Evolutionary conservation across 2,797 vertebrate species (phyloP), one percentile per base, ranked within the genome.

Genomic region (Sebastes matsubarae): DNA sequence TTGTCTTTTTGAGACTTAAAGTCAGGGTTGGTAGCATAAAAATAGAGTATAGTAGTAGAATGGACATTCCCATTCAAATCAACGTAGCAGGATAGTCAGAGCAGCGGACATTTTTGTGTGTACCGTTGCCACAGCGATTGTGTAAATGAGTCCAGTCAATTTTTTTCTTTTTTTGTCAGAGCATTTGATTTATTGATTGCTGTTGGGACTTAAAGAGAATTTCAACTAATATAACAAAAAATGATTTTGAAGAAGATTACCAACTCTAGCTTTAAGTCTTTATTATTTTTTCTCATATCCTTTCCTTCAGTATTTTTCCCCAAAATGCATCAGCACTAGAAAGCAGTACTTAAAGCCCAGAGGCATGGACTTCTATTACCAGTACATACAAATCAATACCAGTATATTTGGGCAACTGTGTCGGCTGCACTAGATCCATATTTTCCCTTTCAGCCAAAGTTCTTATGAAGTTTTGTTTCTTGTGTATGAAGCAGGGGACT

Each of bases 401-500:
- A 36, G 22, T 52, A 64, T 60, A 24, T 73, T 65, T 52, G 16
- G 6, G 2, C 10, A 55, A 71, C 1, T 20, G 1, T 36, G 57
- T 72, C 18, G 13, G n/a, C 22, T 59, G 22, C 25, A 32, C 27
- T 13, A 27, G 16, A 66, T 50, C 38, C 11, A 24, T 58, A 29
- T 24, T 25, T 25, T 66, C 34, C n/a, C 6, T 60, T 58, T 59
- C 16, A 8, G 38, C 2, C 27, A 70, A 5, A 32, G 12, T 63
- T 68, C 29, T 57, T 8, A 7, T 38, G 3, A 55, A 18, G 11
- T 60, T 46, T 59, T 0, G 14, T 68, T 67, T 67, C n/a, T 25
- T 32, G 27, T 87, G 63, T 75, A 1, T 67, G 8, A 5, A 64
- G 38, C 11, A 99, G 98, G 96, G 9, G 96, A 95, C 30, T 77